Evolutionary conservation across 2,113 vertebrate genomes (phyloP).

Genomic region (Sinosuthora webbiana): DNA sequence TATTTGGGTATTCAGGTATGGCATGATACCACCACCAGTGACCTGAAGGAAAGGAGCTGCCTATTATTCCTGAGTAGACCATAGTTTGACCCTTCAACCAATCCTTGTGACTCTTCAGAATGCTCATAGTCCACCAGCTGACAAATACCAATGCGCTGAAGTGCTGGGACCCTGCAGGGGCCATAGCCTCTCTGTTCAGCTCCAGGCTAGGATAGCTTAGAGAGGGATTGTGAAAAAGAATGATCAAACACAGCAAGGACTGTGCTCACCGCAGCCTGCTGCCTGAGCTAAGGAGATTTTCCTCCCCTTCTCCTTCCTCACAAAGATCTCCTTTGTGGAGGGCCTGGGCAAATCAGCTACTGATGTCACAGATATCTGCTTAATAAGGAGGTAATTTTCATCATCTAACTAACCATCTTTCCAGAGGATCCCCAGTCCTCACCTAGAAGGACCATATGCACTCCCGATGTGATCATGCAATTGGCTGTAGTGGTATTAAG

Average conservation of each 20-base stretch:
- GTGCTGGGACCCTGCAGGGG: not conserved
- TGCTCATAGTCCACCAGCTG: not conserved
- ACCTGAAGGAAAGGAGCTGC: not conserved
- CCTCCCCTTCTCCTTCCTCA: not conserved
- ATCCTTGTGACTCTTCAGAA: not conserved
- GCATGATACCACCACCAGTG: not conserved
- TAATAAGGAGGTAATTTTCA: not conserved
- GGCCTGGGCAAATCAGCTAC: not conserved
- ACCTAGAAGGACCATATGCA: not conserved
- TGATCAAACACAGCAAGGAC: not conserved
- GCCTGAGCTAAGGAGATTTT: not conserved
- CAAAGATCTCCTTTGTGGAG: fast-evolving
- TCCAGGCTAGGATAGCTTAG: not conserved
- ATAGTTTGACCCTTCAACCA: not conserved
- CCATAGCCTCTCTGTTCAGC: not conserved
- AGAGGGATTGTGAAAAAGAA: not conserved
- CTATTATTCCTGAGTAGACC: not conserved
- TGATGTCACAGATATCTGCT: not conserved
- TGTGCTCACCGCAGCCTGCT: not conserved
- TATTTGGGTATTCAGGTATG: not conserved
- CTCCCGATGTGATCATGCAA: not conserved
- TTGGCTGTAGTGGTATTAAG: not conserved
- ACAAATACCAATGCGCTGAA: not conserved
- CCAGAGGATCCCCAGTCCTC: not conserved
- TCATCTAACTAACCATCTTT: not conserved